Base-by-base conservation (phyloP, 2,888 invertebrate species). In the Ypsolopha sequella region DNA sequence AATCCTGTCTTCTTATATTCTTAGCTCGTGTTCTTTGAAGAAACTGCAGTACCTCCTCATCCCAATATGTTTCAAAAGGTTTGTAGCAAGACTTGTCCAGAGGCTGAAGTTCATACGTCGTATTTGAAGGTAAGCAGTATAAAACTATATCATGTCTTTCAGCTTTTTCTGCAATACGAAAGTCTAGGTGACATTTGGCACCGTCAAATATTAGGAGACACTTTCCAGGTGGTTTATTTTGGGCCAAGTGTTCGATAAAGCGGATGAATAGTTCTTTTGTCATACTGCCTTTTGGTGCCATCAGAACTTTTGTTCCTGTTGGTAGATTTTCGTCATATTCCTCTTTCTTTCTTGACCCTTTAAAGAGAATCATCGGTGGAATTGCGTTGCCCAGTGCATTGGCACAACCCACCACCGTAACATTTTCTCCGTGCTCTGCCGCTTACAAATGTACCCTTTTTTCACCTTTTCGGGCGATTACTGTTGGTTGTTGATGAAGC, bases 361-460 rank as follows among this genome's bases (percentile, higher is more conserved):
- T 65, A 53, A 64, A 66, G 48, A 69, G 48, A 35, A 72, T 58
- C 55, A 66, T 58, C 1, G 66, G 66, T 24, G 64, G 66, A 34
- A 68, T 63, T 33, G 57, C 51, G 47, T 56, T 56, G 9, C 64
- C 68, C 43, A 63, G n/a, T 10, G 65, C 66, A 60, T 63, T 70
- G n/a, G 56, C 66, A 57, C 67, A 69, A 10, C 54, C 57, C 7
- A 65, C 66, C 24, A 66, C 54, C 36, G 67, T 65, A 4, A 68
- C 63, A 54, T 66, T 70, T 61, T 70, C 65, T 24, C 54, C 69
- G 55, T 73, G 68, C 51, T 73, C 68, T 34, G 52, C 53, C 6
- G 62, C 61, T 7, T 62, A 50, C 6, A 66, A 44, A 50, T 68
- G 64, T 10, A 68, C 63, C 39, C 62, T 56, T 56, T 62, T 64